Percentiles rank a stretch among this genome's conserved stretches.
Evolutionary conservation across 2,888 invertebrate genomes (phyloP).

Genomic region (Priapulus caudatus): DNA sequence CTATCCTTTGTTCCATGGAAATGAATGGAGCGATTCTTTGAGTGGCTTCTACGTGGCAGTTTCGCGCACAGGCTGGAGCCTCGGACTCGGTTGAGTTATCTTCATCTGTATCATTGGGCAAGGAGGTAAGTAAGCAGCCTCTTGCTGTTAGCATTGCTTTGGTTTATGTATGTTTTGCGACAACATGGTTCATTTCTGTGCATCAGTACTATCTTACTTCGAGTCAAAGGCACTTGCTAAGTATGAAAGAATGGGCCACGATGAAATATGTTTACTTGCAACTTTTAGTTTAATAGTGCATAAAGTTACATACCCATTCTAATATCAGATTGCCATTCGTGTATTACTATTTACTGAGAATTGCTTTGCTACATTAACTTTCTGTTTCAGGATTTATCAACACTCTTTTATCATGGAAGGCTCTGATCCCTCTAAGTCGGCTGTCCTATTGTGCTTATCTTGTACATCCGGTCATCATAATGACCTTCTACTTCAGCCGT

Average conservation of each 20-base stretch:
- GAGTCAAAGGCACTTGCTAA: no score
- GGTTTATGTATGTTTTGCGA: no score
- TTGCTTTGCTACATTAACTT: not conserved
- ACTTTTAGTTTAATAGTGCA: no score
- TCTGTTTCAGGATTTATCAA: not conserved
- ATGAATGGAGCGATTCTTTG: not conserved
- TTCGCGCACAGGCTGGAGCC: not conserved
- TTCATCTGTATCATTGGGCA: conserved; percentile 3
- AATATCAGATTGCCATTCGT: no score
- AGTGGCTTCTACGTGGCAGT: not conserved
- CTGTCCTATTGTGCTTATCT: not conserved
- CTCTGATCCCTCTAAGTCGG: not conserved
- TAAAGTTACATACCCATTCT: no score
- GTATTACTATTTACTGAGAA: no score
- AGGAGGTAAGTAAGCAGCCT: not conserved
- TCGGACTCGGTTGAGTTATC: not conserved
- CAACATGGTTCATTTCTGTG: no score
- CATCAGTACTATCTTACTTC: no score
- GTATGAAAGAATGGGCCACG: no score
- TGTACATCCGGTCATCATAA: not conserved
- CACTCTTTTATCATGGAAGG: not conserved
- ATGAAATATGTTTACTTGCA: no score
- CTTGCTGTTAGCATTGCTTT: not conserved
- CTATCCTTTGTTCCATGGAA: no score
- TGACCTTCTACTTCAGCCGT: not conserved